These are phyloP conservation scores for Adrianichthys oophorus DNA, from an alignment of 2,797 vertebrate species.

Conservation along the genomic window DNA sequence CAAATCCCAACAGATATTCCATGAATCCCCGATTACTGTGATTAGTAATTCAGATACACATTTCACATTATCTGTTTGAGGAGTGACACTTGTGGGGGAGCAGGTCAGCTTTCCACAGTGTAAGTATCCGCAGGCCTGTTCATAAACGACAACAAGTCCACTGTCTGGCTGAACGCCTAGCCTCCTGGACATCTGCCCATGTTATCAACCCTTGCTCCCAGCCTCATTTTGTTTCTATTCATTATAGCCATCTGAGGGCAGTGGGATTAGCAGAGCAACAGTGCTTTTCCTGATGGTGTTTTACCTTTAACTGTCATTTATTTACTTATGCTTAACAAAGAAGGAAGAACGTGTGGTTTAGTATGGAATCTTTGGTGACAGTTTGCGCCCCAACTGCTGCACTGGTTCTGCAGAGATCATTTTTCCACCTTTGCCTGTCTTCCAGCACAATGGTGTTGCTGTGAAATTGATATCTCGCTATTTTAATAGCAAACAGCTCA, in stretches of 20 bases:
- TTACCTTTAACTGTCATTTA: background rate
- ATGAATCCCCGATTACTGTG: constrained; percentile 24
- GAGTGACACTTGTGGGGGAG: constrained; percentile 56
- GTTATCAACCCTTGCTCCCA: constrained; percentile 56
- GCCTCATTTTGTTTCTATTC: constrained; percentile 64
- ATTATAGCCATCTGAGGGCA: constrained; percentile 60
- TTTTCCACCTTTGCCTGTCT: background rate
- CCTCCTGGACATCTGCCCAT: constrained; percentile 71
- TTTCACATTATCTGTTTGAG: background rate
- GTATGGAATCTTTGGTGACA: too few relatives aligned
- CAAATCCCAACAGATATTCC: constrained; percentile 29
- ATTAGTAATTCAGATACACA: constrained; percentile 17
- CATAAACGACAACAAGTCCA: constrained; percentile 55
- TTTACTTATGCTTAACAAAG: background rate
- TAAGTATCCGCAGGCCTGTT: constrained; percentile 58
- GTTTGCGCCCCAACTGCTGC: too few relatives aligned
- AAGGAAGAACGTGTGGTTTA: background rate
- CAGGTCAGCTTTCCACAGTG: constrained; percentile 58
- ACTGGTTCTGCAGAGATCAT: too few relatives aligned
- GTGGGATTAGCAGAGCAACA: constrained; percentile 52
- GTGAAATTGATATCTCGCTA: constrained; percentile 2
- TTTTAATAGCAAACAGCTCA: background rate
- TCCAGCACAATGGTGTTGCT: constrained; percentile 6
- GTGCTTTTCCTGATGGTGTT: constrained; percentile 39
- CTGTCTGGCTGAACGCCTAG: constrained; percentile 65